A percentile compares a stretch with the other conserved stretches of the same genome.
Evolutionary conservation across 1,140 invertebrate species (phyloP).

Genomic region (Rhagoletis pomonella): DNA sequence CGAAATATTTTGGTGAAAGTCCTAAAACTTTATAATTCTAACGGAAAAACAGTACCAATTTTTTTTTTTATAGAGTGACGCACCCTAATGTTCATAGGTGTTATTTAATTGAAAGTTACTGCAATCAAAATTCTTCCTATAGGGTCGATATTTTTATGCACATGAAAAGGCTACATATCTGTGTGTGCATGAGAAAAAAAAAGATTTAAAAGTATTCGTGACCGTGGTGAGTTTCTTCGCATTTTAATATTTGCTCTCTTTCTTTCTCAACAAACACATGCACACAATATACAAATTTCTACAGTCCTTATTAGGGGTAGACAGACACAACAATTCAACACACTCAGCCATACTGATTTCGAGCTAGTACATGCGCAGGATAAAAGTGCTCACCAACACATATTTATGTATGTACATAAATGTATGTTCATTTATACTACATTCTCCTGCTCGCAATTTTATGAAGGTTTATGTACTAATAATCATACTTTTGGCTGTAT

Average conservation of each 20-base stretch:
- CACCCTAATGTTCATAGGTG: too few relatives aligned
- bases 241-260: conserved; percentile 13
- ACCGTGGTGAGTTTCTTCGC: neutral
- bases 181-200: too few relatives aligned
- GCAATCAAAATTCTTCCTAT: too few relatives aligned
- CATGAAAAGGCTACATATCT: too few relatives aligned
- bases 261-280: neutral
- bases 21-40: too few relatives aligned
- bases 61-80: too few relatives aligned
- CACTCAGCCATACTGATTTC: neutral
- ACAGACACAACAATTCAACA: neutral
- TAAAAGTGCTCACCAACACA: conserved; percentile 8
- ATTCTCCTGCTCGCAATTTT: neutral
- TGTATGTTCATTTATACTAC: neutral
- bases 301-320: neutral
- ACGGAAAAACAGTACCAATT: too few relatives aligned
- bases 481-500: neutral
- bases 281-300: neutral
- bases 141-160: too few relatives aligned
- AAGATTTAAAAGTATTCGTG: too few relatives aligned
- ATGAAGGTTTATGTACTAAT: conserved; percentile 10
- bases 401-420: neutral
- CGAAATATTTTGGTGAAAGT: too few relatives aligned
- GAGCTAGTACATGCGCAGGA: conserved; percentile 34
- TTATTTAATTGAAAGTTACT: too few relatives aligned